A percentile compares a stretch with the other conserved stretches of the same genome.
Evolutionary conservation across 2,113 vertebrate genomes (phyloP).

Genomic region (Toxostoma redivivum): DNA sequence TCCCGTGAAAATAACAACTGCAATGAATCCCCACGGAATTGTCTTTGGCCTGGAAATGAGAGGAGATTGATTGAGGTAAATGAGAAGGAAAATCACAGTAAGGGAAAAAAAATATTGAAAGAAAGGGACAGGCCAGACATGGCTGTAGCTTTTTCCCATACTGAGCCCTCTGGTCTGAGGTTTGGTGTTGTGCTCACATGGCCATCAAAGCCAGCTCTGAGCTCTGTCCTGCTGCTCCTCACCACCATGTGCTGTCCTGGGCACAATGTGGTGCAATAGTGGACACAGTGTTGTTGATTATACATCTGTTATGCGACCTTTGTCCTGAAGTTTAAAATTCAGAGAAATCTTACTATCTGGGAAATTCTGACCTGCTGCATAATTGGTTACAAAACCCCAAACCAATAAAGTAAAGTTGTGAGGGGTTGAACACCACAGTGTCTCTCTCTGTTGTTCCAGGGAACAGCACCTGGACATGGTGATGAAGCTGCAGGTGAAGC

Average conservation of each 20-base stretch:
- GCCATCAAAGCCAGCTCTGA: neutral
- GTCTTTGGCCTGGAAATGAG: neutral
- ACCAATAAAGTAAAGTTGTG: neutral
- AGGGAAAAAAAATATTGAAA: neutral
- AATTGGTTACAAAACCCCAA: neutral
- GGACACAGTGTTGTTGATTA: neutral
- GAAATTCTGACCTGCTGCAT: neutral
- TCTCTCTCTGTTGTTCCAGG: neutral
- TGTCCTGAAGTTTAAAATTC: neutral
- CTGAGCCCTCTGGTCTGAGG: neutral
- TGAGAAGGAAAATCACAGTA: neutral
- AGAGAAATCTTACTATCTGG: neutral
- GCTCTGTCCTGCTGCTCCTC: neutral
- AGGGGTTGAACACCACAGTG: neutral
- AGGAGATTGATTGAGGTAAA: constrained; percentile 21
- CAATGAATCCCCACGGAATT: neutral
- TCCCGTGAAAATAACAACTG: constrained; percentile 25
- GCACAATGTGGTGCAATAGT: neutral
- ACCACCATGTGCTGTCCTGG: neutral
- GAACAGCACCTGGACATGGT: fast-evolving
- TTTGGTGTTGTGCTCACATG: neutral
- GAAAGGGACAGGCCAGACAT: neutral
- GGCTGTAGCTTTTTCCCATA: neutral
- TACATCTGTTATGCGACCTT: neutral
- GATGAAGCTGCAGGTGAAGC: neutral